Percentiles rank a stretch among this genome's conserved stretches.
phyloP scores from a whole-genome alignment of 2,113 vertebrate species.

The Sus scrofa region DNA sequence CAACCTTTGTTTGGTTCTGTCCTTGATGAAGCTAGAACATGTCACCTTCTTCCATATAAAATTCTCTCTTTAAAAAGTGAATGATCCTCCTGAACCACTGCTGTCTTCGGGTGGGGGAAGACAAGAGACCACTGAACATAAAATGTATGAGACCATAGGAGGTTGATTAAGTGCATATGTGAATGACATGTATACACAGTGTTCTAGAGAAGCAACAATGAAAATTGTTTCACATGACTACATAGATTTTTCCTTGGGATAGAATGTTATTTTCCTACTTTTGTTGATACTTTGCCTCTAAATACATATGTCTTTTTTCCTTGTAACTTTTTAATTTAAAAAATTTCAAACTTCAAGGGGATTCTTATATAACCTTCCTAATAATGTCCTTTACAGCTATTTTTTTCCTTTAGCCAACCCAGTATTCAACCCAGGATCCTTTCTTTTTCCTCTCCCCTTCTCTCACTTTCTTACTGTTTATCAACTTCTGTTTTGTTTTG shows the following conservation, averaged over 20 bases:
- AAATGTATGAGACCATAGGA: background rate
- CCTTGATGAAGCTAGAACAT: background rate
- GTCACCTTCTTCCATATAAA: background rate
- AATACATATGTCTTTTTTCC: background rate
- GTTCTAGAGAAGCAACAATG: background rate
- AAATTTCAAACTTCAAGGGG: background rate
- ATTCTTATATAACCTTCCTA: background rate
- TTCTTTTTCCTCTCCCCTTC: background rate
- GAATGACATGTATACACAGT: background rate
- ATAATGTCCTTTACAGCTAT: background rate
- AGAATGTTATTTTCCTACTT: background rate
- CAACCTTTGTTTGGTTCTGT: background rate
- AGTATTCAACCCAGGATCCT: no score
- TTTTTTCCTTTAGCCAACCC: no score
- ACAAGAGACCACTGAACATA: background rate
- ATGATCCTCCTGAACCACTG: background rate
- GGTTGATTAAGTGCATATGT: background rate
- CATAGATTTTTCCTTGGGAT: background rate
- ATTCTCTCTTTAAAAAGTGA: background rate
- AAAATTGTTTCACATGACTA: background rate
- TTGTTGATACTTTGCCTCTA: background rate
- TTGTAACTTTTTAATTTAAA: constrained; percentile 21
- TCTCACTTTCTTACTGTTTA: background rate
- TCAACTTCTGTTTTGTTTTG: background rate
- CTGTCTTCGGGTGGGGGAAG: background rate